phyloP scores from a whole-genome alignment of 2,888 invertebrate species.

The Drosophila meridionalis region DNA sequence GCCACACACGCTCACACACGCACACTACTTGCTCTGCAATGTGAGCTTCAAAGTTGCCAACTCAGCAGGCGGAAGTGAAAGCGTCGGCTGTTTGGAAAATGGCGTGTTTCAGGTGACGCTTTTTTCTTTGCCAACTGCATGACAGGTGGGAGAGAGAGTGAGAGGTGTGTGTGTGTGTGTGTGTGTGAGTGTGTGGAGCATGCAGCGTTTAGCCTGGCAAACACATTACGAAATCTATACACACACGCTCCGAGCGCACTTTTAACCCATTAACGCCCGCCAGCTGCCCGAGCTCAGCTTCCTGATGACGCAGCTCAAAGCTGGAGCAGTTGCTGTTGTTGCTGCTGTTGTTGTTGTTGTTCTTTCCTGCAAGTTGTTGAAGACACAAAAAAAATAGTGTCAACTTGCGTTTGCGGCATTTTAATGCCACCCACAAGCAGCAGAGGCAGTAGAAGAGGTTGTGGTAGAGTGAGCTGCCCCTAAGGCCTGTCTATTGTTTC shows the following conservation, averaged over 20 bases:
- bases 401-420: slow-evolving; percentile 75
- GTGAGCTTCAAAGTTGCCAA: slow-evolving; percentile 59
- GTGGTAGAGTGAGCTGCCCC: slow-evolving; percentile 20
- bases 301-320: slow-evolving; percentile 57
- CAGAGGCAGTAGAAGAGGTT: background rate
- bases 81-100: slow-evolving; percentile 60
- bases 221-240: slow-evolving; percentile 79
- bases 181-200: background rate
- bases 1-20: slow-evolving; percentile 45
- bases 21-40: slow-evolving; percentile 11
- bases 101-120: slow-evolving; percentile 71
- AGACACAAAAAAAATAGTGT: slow-evolving; percentile 68
- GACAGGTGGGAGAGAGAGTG: slow-evolving; percentile 16
- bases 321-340: slow-evolving; percentile 19
- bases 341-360: slow-evolving; percentile 13
- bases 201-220: slow-evolving; percentile 46
- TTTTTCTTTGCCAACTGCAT: slow-evolving; percentile 64
- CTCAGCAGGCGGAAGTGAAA: slow-evolving; percentile 76
- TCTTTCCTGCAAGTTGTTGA: slow-evolving; percentile 58
- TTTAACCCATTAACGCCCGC: slow-evolving; percentile 79
- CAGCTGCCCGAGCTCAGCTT: slow-evolving; percentile 50
- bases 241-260: slow-evolving; percentile 78
- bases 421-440: slow-evolving; percentile 58
- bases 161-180: background rate
- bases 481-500: slow-evolving; percentile 74